These are phyloP conservation scores for Ormyrus labotus DNA, from an alignment of 2,888 invertebrate species.

Conservation along the genomic window DNA sequence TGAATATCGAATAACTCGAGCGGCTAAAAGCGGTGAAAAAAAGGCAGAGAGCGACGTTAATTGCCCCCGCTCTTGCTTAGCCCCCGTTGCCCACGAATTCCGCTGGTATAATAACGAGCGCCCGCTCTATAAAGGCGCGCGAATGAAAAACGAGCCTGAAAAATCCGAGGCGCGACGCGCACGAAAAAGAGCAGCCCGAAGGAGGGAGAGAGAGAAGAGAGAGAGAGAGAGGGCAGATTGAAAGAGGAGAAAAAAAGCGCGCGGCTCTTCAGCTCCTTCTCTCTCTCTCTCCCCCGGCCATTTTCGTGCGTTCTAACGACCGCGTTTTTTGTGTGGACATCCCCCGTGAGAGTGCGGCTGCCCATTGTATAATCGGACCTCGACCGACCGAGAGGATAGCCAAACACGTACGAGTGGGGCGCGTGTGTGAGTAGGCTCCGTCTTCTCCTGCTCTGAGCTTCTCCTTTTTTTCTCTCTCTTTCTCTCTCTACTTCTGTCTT, in stretches of 20 bases:
- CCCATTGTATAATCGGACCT: conserved; percentile 53
- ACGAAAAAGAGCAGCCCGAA: too few relatives aligned
- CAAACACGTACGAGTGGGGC: too few relatives aligned
- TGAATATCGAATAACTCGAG: conserved; percentile 50
- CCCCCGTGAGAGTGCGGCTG: conserved; percentile 31
- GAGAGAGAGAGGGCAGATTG: conserved; percentile 13
- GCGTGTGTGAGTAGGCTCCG: too few relatives aligned
- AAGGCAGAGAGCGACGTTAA: conserved; percentile 28
- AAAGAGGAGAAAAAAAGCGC: conserved; percentile 24
- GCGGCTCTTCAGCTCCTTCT: neutral
- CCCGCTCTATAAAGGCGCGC: conserved; percentile 16
- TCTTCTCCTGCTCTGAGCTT: too few relatives aligned
- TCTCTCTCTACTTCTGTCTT: neutral
- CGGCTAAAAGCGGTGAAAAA: neutral
- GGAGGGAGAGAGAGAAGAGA: neutral
- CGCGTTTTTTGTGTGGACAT: conserved; percentile 48
- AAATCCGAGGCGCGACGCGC: conserved; percentile 24
- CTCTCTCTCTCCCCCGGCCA: conserved; percentile 24
- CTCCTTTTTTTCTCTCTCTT: too few relatives aligned
- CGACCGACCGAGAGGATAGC: neutral
- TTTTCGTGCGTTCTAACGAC: conserved; percentile 53
- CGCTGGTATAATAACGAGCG: conserved; percentile 27
- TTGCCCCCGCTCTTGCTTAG: conserved; percentile 5
- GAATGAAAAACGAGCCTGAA: conserved; percentile 50
- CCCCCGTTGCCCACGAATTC: conserved; percentile 10